phyloP scores from a whole-genome alignment of 2,888 invertebrate genomes.

The Beris chalybata region DNA sequence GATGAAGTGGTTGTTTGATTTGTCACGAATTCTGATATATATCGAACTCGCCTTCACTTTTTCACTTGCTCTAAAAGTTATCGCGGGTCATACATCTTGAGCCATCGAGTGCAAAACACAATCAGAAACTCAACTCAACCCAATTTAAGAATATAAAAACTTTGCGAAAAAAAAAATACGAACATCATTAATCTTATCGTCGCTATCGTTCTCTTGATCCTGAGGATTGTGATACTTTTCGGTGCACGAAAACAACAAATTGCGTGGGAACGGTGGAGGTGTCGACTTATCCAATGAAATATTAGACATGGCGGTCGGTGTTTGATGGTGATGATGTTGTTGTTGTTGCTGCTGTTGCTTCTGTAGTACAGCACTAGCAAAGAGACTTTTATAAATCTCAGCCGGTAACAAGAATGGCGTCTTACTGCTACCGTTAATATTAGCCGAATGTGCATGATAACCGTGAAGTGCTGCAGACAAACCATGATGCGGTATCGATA shows the following conservation, averaged over 20 bases:
- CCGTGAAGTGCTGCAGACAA: constrained; percentile 41
- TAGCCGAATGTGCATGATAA: constrained; percentile 41
- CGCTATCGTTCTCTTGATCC: constrained; percentile 34
- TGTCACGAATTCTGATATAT: too few relatives aligned
- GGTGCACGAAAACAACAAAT: constrained; percentile 60
- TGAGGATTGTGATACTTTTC: constrained; percentile 41
- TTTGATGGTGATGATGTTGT: constrained; percentile 38
- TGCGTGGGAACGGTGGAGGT: constrained; percentile 53
- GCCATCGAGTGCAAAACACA: too few relatives aligned
- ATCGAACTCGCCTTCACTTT: too few relatives aligned
- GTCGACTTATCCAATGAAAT: constrained; percentile 26
- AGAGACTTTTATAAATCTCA: constrained; percentile 76
- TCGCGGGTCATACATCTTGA: too few relatives aligned
- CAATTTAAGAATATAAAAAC: too few relatives aligned
- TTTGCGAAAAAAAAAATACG: constrained; percentile 39
- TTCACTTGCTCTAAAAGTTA: too few relatives aligned
- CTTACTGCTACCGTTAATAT: constrained; percentile 38
- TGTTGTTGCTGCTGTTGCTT: constrained; percentile 54
- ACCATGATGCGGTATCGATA: constrained; percentile 41
- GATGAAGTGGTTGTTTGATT: too few relatives aligned
- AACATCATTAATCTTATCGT: constrained; percentile 42
- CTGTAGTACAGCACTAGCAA: constrained; percentile 69
- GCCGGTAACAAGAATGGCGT: constrained; percentile 68
- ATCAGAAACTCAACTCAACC: too few relatives aligned
- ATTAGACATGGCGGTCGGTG: constrained; percentile 8